Percentiles rank a stretch among this genome's conserved stretches.
These are phyloP conservation scores for Metalampra italica DNA, from an alignment of 2,888 invertebrate genomes.

Conservation along the genomic window DNA sequence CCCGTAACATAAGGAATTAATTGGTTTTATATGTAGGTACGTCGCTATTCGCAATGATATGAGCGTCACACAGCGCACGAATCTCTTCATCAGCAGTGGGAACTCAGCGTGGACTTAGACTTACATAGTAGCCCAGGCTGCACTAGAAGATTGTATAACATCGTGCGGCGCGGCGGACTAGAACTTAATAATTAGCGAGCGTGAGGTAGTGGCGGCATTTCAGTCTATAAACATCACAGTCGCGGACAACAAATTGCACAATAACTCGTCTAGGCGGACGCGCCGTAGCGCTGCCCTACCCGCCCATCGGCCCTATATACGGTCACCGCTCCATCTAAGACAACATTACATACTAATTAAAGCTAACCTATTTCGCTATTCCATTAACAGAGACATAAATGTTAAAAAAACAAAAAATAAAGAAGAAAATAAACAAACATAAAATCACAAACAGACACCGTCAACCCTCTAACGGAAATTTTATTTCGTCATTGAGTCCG, in stretches of 20 bases:
- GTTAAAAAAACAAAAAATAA: slow-evolving; percentile 68
- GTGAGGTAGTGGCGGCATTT: slow-evolving; percentile 78
- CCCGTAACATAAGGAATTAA: slow-evolving; percentile 57
- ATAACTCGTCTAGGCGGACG: slow-evolving; percentile 65
- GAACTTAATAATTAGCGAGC: slow-evolving; percentile 68
- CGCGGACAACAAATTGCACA: slow-evolving; percentile 79
- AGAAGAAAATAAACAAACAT: slow-evolving; percentile 71
- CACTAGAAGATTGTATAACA: neutral
- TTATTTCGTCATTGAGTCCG: slow-evolving; percentile 60
- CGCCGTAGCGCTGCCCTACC: slow-evolving; percentile 42
- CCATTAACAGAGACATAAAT: slow-evolving; percentile 72
- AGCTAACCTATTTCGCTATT: slow-evolving; percentile 69
- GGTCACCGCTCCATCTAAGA: slow-evolving; percentile 58
- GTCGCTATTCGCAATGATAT: slow-evolving; percentile 58
- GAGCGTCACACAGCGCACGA: slow-evolving; percentile 48
- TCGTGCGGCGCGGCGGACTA: slow-evolving; percentile 64
- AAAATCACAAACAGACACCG: slow-evolving; percentile 67
- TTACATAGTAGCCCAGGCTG: neutral
- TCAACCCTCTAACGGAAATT: slow-evolving; percentile 66
- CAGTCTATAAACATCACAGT: slow-evolving; percentile 85
- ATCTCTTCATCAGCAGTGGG: slow-evolving; percentile 14
- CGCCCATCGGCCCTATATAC: slow-evolving; percentile 19
- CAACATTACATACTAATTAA: slow-evolving; percentile 62
- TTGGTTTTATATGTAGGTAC: slow-evolving; percentile 40
- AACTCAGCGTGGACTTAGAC: neutral